A percentile compares a stretch with the other conserved stretches of the same genome.
phyloP scores from a whole-genome alignment of 2,888 invertebrate species.

The Calameuta filiformis region DNA sequence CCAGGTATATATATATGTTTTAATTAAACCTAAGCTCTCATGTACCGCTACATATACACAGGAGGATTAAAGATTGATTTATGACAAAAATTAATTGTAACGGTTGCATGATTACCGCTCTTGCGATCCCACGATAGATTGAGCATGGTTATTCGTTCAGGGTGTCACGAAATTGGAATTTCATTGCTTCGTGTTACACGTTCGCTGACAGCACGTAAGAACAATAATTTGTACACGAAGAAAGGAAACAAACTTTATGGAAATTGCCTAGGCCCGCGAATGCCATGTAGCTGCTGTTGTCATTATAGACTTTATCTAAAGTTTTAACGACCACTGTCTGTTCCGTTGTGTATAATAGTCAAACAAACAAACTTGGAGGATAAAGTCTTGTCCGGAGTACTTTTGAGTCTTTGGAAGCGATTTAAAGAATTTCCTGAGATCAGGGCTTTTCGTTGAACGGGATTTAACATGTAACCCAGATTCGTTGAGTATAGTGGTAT shows the following conservation, averaged over 20 bases:
- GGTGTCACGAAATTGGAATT: not conserved
- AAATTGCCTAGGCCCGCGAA: not conserved
- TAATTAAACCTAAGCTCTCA: not conserved
- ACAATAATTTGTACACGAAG: not conserved
- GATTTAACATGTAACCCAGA: conserved; percentile 8
- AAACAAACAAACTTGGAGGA: not conserved
- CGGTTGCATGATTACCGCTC: not conserved
- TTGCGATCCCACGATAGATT: not conserved
- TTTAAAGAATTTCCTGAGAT: not conserved
- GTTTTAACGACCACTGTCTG: not conserved
- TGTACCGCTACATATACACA: not conserved
- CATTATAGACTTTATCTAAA: not conserved
- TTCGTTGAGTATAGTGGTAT: conserved; percentile 1
- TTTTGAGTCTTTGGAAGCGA: not conserved
- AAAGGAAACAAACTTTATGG: not conserved
- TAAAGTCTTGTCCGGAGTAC: not conserved
- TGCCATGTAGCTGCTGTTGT: not conserved
- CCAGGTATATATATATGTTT: not conserved
- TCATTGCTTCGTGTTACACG: not conserved
- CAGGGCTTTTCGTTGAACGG: not conserved
- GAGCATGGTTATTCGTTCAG: not conserved
- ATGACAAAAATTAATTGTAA: not conserved
- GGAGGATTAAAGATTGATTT: not conserved
- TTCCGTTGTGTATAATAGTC: not conserved
- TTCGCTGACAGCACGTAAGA: not conserved